Evolutionary conservation across 2,113 vertebrate genomes (phyloP).

Genomic region (Callithrix jacchus): DNA sequence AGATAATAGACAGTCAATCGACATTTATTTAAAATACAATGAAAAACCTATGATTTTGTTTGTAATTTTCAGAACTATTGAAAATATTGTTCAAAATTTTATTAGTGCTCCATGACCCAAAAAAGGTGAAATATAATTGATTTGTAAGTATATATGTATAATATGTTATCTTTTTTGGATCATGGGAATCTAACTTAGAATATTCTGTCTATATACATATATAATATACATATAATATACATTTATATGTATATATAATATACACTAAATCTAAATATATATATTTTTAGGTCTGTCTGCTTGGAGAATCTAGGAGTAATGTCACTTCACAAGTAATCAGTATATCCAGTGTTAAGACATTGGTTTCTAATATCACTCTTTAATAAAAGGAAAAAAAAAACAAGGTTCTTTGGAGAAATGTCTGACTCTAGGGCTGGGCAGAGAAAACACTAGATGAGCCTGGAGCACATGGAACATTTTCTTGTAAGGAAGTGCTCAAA

Average conservation of each 20-base stretch:
- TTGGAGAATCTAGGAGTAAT: background rate
- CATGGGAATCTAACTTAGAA: background rate
- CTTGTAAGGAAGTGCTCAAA: background rate
- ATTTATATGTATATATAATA: too few species aligned
- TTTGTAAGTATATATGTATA: background rate
- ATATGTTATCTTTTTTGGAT: background rate
- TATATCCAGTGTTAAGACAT: background rate
- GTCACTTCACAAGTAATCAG: background rate
- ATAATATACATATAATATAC: too few species aligned
- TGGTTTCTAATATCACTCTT: background rate
- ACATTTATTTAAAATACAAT: background rate
- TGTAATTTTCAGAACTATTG: background rate
- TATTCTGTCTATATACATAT: background rate
- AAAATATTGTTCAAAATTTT: background rate
- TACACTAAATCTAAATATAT: background rate
- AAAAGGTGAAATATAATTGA: background rate
- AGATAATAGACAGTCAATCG: background rate
- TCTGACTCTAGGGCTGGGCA: background rate
- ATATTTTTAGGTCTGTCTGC: background rate
- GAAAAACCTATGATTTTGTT: background rate
- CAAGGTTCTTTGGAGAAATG: background rate
- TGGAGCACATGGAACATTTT: background rate
- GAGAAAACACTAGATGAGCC: background rate
- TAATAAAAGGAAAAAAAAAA: background rate
- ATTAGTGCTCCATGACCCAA: background rate